These are phyloP conservation scores for Cecidostiba fungosa DNA, from an alignment of 2,888 invertebrate species.

Conservation along the genomic window DNA sequence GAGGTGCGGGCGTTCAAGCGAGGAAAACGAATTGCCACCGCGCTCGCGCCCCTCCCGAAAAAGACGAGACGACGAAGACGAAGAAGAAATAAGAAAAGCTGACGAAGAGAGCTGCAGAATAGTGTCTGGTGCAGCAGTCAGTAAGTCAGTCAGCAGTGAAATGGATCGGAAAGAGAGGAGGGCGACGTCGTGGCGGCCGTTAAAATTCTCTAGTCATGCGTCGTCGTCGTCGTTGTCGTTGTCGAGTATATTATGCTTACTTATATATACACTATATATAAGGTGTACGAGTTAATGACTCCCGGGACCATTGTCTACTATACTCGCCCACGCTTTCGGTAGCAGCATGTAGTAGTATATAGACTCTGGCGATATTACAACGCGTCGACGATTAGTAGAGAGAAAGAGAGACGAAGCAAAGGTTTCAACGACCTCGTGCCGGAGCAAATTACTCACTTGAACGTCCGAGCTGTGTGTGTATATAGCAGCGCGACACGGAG, in stretches of 20 bases:
- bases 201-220: conserved; percentile 61
- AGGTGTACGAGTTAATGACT: conserved; percentile 65
- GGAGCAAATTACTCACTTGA: conserved; percentile 69
- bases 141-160: conserved; percentile 30
- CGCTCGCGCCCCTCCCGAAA: background rate
- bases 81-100: background rate
- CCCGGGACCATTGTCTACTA: conserved; percentile 68
- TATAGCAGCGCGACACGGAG: conserved; percentile 6
- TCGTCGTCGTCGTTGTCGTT: conserved; percentile 17
- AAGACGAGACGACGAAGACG: background rate
- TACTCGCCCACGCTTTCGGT: conserved; percentile 66
- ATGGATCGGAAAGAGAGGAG: conserved; percentile 49
- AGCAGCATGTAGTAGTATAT: background rate
- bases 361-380: conserved; percentile 49
- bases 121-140: background rate
- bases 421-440: conserved; percentile 70
- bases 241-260: background rate
- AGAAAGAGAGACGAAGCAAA: conserved; percentile 43
- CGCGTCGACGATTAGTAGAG: conserved; percentile 44
- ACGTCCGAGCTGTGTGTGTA: conserved; percentile 60
- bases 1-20: background rate
- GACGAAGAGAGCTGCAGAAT: background rate
- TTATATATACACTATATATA: conserved; percentile 1
- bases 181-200: conserved; percentile 13
- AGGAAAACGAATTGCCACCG: background rate